These are phyloP conservation scores for Acanthurus tractus DNA, from an alignment of 2,797 vertebrate genomes.

Conservation along the genomic window DNA sequence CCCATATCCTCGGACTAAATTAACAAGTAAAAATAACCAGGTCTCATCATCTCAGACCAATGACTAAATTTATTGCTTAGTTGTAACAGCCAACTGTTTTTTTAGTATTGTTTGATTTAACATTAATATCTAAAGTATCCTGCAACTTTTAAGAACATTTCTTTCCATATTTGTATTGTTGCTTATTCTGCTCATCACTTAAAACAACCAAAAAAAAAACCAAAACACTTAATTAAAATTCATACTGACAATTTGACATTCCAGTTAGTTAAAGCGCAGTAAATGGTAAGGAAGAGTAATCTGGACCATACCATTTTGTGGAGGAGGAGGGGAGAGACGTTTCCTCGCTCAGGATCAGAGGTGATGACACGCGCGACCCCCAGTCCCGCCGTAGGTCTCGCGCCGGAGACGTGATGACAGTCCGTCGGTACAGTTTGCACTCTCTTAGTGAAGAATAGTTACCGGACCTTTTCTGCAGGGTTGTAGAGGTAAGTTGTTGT, in stretches of 20 bases:
- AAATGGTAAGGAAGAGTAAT: neutral
- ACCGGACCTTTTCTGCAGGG: conserved; percentile 2
- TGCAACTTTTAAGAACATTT: neutral
- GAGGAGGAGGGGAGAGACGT: conserved; percentile 32
- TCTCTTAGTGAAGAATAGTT: conserved; percentile 24
- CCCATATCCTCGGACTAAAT: neutral
- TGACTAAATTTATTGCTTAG: too few relatives aligned
- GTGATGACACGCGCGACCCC: conserved; percentile 71
- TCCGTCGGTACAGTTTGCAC: neutral
- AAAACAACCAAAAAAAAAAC: too few relatives aligned
- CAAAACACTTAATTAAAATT: too few relatives aligned
- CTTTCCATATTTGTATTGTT: too few relatives aligned
- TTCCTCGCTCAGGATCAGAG: conserved; percentile 62
- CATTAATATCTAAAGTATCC: neutral
- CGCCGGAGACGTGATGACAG: conserved; percentile 56
- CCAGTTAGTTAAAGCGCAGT: too few relatives aligned
- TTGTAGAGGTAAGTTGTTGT: conserved; percentile 41
- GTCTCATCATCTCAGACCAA: neutral
- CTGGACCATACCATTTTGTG: conserved; percentile 55
- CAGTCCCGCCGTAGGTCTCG: conserved; percentile 32
- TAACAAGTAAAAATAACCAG: neutral
- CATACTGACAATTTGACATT: too few relatives aligned
- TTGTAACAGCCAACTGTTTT: neutral
- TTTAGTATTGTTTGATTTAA: neutral
- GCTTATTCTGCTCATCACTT: neutral